A percentile compares a stretch with the other conserved stretches of the same genome.
Conservation (phyloP, 2,888 invertebrate genomes). For the Andrena fulva region DNA sequence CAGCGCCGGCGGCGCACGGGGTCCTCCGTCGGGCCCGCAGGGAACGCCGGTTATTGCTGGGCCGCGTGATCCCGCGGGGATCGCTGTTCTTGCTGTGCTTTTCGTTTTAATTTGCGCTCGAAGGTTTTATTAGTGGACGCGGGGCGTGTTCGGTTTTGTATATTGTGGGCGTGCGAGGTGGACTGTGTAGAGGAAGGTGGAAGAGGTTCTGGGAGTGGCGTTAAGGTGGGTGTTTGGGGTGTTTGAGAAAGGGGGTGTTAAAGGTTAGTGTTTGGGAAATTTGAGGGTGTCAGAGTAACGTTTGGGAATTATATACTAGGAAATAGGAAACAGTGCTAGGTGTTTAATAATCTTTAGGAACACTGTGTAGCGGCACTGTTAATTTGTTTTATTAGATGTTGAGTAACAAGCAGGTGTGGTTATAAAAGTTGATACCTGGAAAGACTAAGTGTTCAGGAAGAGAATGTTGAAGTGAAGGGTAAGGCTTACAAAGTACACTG, state of each 20-base stretch:
- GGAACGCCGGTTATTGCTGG: constrained; percentile 30
- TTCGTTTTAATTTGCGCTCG: background rate
- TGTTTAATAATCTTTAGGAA: background rate
- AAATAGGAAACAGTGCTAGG: background rate
- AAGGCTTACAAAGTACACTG: no score
- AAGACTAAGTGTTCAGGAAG: no score
- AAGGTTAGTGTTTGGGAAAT: background rate
- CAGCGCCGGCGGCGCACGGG: background rate
- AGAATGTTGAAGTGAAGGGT: no score
- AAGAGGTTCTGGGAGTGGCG: background rate
- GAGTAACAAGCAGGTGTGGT: no score
- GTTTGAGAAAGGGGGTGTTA: background rate
- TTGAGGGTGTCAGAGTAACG: no score
- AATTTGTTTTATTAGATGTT: no score
- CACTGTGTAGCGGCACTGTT: no score
- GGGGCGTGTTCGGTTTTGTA: background rate
- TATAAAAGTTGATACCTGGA: no score
- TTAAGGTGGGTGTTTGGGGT: background rate
- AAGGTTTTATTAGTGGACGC: background rate
- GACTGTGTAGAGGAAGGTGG: background rate
- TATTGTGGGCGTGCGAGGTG: background rate
- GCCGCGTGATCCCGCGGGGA: constrained; percentile 20
- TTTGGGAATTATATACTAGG: background rate
- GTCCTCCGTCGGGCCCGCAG: constrained; percentile 2
- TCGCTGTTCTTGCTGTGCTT: background rate